Conservation (phyloP, 1,140 invertebrate species). For the Diorhabda sublineata region DNA sequence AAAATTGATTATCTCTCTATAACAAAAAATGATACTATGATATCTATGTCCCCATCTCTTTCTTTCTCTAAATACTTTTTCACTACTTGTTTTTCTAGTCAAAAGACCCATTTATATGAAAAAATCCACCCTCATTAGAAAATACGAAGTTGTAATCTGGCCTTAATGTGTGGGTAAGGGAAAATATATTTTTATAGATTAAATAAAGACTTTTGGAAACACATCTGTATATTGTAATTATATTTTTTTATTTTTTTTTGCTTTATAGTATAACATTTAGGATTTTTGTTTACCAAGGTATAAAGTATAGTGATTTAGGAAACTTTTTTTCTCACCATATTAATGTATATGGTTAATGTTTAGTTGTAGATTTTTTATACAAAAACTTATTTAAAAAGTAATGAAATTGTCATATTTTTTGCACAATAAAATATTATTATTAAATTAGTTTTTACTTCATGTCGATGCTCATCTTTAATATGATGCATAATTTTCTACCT, state of each 20-base stretch:
- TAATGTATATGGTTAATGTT: conserved; percentile 26
- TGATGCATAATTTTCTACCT: too few relatives aligned
- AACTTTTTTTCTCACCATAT: conserved; percentile 19
- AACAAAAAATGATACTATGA: too few relatives aligned
- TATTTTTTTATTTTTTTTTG: conserved; percentile 18
- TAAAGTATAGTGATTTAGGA: conserved; percentile 16
- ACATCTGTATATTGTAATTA: conserved; percentile 16
- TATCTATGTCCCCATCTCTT: too few relatives aligned
- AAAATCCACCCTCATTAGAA: background rate
- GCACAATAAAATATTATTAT: conserved; percentile 32
- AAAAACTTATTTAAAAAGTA: conserved; percentile 28
- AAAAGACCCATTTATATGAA: background rate
- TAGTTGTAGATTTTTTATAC: conserved; percentile 34
- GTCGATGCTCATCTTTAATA: too few relatives aligned
- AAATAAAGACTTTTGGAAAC: conserved; percentile 13
- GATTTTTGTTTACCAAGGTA: conserved; percentile 18
- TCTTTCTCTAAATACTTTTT: too few relatives aligned
- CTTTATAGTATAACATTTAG: conserved; percentile 12
- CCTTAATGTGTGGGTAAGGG: background rate
- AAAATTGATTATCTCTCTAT: too few relatives aligned
- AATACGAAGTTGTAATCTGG: background rate
- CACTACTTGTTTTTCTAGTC: too few relatives aligned
- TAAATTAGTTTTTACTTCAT: conserved; percentile 14
- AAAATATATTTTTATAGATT: conserved; percentile 4
- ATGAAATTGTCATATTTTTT: conserved; percentile 33